A percentile compares a stretch with the other conserved stretches of the same genome.
Conservation (phyloP, 2,888 invertebrate genomes). For the Eristalis arbustorum region DNA sequence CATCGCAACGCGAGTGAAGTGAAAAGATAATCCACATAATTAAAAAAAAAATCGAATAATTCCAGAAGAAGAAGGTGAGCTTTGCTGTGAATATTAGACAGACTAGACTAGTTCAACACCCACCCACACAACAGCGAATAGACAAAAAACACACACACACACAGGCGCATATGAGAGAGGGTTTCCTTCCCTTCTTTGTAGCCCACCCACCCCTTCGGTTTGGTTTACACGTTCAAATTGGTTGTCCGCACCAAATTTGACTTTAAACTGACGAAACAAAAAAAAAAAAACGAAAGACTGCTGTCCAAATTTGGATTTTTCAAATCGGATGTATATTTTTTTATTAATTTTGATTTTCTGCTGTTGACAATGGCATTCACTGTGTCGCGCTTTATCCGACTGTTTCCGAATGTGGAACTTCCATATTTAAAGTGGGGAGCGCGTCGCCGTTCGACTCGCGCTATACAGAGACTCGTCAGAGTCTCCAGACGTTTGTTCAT, state of each 20-base stretch:
- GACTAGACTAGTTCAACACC: slow-evolving; percentile 48
- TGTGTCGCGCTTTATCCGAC: neutral
- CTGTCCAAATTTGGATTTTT: slow-evolving; percentile 63
- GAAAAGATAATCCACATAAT: neutral
- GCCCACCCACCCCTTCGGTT: slow-evolving; percentile 28
- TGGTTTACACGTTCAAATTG: slow-evolving; percentile 58
- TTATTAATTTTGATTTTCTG: slow-evolving; percentile 1
- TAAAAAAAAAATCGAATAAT: slow-evolving; percentile 10
- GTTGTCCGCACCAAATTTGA: slow-evolving; percentile 48
- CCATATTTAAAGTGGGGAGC: slow-evolving; percentile 28
- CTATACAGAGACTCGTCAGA: neutral
- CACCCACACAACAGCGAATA: slow-evolving; percentile 34
- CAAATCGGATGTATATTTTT: slow-evolving; percentile 56
- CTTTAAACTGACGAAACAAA: neutral
- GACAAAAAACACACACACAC: slow-evolving; percentile 23
- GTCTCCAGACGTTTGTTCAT: slow-evolving; percentile 12
- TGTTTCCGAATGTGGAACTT: slow-evolving; percentile 34
- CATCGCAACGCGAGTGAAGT: neutral
- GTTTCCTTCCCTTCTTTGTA: slow-evolving; percentile 42
- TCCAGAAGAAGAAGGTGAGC: slow-evolving; percentile 45
- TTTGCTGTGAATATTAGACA: slow-evolving; percentile 51
- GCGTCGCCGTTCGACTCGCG: neutral
- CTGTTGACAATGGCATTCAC: neutral
- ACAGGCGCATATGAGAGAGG: slow-evolving; percentile 12
- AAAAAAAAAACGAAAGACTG: neutral